phyloP scores from a whole-genome alignment of 1,140 invertebrate genomes.

The Laupala kohalensis region DNA sequence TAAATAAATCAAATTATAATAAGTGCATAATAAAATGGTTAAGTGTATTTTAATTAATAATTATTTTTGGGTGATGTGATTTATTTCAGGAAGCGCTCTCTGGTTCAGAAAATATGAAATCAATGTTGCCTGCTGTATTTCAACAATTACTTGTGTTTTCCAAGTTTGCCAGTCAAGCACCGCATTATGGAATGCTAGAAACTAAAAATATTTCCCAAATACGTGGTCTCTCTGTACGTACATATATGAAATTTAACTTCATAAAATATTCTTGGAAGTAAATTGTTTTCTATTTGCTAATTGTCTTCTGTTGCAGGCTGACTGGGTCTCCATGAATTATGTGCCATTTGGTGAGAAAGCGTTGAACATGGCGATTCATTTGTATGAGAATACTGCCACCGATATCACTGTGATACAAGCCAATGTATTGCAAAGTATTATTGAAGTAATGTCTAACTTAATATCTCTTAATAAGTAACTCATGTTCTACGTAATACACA shows the following conservation, averaged over 20 bases:
- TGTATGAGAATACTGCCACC: constrained; percentile 70
- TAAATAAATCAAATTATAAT: neutral
- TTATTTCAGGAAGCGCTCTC: constrained; percentile 48
- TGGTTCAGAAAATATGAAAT: constrained; percentile 46
- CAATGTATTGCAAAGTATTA: constrained; percentile 61
- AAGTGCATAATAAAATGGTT: neutral
- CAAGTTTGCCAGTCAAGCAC: constrained; percentile 56
- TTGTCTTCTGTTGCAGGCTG: constrained; percentile 33
- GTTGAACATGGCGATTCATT: constrained; percentile 61
- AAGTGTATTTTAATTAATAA: neutral
- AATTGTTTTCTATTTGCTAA: neutral
- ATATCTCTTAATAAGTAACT: neutral
- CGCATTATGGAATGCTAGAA: constrained; percentile 43
- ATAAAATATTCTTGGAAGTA: neutral
- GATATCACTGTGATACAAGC: constrained; percentile 60
- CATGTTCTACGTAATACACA: neutral
- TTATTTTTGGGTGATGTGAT: neutral
- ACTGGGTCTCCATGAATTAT: constrained; percentile 75
- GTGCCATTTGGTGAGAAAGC: constrained; percentile 79
- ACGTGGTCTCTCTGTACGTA: constrained; percentile 28
- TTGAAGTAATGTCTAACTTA: constrained; percentile 34
- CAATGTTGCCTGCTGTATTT: constrained; percentile 68
- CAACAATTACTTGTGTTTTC: constrained; percentile 61
- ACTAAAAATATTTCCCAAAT: constrained; percentile 36
- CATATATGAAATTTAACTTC: neutral